Percentiles rank a stretch among this genome's conserved stretches.
Conservation (phyloP, 2,888 invertebrate species). For the Phyllotreta cruciferae region DNA sequence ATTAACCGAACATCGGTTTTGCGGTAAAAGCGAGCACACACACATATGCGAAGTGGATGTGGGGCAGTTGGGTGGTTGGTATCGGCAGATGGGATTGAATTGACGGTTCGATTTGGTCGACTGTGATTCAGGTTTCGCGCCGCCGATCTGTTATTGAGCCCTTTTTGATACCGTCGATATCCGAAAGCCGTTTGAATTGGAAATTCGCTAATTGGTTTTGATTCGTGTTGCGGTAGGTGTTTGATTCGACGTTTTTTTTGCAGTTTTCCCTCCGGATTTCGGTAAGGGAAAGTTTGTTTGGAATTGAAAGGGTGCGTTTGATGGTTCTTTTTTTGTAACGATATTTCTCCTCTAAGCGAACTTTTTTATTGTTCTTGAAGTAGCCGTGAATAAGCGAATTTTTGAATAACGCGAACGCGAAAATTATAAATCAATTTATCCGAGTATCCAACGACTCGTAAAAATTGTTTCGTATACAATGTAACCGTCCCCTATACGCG, state of each 20-base stretch:
- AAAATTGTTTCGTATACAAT: conserved; percentile 29
- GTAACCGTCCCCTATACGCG: conserved; percentile 16
- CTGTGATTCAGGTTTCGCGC: conserved; percentile 49
- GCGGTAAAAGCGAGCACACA: conserved; percentile 54
- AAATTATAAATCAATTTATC: conserved; percentile 28
- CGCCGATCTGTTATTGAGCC: conserved; percentile 56
- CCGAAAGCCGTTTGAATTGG: conserved; percentile 42
- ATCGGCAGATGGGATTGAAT: conserved; percentile 17
- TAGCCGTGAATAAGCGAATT: neutral
- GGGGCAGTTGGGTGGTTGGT: conserved; percentile 44
- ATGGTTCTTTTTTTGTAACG: neutral
- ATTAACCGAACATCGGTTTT: conserved; percentile 59
- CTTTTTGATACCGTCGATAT: conserved; percentile 54
- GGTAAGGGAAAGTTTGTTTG: neutral
- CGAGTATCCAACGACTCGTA: conserved; percentile 36
- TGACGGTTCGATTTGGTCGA: conserved; percentile 42
- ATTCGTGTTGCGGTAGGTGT: conserved; percentile 33
- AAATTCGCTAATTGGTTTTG: conserved; percentile 41
- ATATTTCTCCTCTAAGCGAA: neutral
- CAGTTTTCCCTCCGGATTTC: neutral
- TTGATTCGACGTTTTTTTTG: conserved; percentile 23
- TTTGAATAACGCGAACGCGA: neutral
- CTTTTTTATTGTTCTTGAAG: neutral
- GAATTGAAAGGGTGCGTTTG: neutral
- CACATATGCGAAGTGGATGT: conserved; percentile 50